A percentile compares a stretch with the other conserved stretches of the same genome.
Conservation (phyloP, 23 tunicate genomes). For the Ascidia mentula region DNA sequence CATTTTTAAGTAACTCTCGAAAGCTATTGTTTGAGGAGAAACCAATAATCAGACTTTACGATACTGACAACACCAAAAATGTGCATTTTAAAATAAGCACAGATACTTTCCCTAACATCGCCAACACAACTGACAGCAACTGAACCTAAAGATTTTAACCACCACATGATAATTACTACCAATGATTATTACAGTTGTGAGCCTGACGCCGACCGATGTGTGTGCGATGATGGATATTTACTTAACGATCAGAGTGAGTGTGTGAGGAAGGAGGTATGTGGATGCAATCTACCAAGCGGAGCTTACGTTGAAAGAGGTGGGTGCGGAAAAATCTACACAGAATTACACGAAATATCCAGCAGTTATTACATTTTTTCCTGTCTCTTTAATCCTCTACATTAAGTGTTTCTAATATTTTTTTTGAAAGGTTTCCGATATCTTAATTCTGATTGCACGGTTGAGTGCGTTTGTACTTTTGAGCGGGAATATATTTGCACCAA, state of each 20-base stretch:
- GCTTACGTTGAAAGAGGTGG: constrained; percentile 39
- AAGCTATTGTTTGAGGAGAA: too few relatives aligned
- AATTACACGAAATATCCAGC: neutral
- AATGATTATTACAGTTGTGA: constrained; percentile 64
- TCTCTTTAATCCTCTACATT: neutral
- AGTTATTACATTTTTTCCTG: neutral
- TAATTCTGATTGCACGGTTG: constrained; percentile 22
- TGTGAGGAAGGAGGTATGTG: constrained; percentile 22
- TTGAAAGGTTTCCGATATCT: constrained; percentile 27
- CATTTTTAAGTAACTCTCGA: too few relatives aligned
- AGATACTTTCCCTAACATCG: too few relatives aligned
- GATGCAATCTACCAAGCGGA: constrained; percentile 30
- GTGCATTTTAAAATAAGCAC: too few relatives aligned
- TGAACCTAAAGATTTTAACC: too few relatives aligned
- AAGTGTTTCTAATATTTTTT: constrained; percentile 19
- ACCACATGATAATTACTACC: too few relatives aligned
- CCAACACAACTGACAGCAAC: too few relatives aligned
- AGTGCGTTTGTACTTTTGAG: constrained; percentile 27
- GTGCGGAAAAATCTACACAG: neutral
- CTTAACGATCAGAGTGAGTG: constrained; percentile 27
- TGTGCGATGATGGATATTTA: constrained; percentile 31
- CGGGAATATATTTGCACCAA: constrained; percentile 12
- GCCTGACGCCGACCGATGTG: constrained; percentile 32
- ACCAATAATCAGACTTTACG: too few relatives aligned
- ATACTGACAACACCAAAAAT: too few relatives aligned